Conservation (phyloP, 2,113 vertebrate species). For the Erpornis zantholeuca region DNA sequence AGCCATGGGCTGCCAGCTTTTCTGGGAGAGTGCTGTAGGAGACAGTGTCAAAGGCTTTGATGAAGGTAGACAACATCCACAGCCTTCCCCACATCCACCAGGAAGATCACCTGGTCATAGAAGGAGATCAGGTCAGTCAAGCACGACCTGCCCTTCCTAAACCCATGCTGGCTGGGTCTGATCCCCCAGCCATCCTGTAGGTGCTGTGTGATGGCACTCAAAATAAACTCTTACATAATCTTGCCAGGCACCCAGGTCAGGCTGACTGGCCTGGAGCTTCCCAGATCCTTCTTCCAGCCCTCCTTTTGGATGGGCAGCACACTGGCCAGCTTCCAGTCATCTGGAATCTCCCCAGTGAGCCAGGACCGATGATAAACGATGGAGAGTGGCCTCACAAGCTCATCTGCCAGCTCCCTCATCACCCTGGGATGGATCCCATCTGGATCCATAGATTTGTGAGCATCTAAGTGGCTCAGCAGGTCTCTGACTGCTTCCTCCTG, state of each 20-base stretch:
- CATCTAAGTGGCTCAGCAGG: no score
- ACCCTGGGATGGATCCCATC: not conserved
- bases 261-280: not conserved
- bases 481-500: not conserved
- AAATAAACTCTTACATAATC: accelerated
- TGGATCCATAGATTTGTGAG: not conserved
- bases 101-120: accelerated
- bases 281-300: accelerated
- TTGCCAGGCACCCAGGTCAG: accelerated
- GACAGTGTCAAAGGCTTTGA: not conserved
- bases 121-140: not conserved
- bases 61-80: not conserved
- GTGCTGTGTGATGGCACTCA: no score
- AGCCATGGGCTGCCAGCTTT: accelerated
- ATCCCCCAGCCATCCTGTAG: not conserved
- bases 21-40: not conserved
- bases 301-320: accelerated
- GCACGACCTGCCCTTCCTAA: not conserved
- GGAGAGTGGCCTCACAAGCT: accelerated
- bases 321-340: not conserved
- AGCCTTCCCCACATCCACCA: not conserved
- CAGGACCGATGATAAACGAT: not conserved
- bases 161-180: not conserved
- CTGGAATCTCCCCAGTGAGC: not conserved
- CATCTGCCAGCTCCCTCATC: not conserved